Conservation (phyloP, 53 echinoderm and acorn worm genomes). For the Henricia sp. region DNA sequence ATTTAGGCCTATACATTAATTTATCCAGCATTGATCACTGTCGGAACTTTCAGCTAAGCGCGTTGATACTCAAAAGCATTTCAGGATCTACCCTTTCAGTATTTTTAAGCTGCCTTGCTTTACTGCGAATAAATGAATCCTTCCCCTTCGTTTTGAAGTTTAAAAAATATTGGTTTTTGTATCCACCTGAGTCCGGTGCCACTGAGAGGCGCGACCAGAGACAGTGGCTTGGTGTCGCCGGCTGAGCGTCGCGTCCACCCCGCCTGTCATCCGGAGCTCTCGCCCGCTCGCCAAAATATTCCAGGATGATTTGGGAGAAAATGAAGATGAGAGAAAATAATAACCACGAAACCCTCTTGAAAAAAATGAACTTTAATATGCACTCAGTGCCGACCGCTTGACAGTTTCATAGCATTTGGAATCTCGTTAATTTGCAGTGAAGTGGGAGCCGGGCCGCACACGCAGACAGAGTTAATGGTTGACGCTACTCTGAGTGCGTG, state of each 20-base stretch:
- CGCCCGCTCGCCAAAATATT: slow-evolving; percentile 8
- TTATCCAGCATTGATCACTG: too few species aligned
- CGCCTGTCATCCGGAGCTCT: slow-evolving; percentile 21
- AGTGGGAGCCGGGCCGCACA: slow-evolving; percentile 2
- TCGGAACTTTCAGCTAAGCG: too few species aligned
- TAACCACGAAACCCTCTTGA: background rate
- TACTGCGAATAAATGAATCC: too few species aligned
- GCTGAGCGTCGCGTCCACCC: background rate
- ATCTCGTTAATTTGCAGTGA: slow-evolving; percentile 31
- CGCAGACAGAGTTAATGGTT: slow-evolving; percentile 39
- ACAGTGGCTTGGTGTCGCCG: slow-evolving; percentile 9
- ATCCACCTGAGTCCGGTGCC: background rate
- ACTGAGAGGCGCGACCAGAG: background rate
- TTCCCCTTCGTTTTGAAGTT: too few species aligned
- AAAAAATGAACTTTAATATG: slow-evolving; percentile 41
- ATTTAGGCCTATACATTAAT: too few species aligned
- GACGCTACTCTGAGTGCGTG: background rate
- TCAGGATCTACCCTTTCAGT: too few species aligned
- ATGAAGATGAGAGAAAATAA: too few species aligned
- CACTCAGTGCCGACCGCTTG: slow-evolving; percentile 44
- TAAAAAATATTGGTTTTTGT: too few species aligned
- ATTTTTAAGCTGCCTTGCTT: too few species aligned
- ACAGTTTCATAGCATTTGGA: slow-evolving; percentile 37
- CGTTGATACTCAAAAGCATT: too few species aligned
- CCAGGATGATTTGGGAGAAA: background rate